Evolutionary conservation across 2,113 vertebrate species (phyloP).

Genomic region (Pungitius pungitius): DNA sequence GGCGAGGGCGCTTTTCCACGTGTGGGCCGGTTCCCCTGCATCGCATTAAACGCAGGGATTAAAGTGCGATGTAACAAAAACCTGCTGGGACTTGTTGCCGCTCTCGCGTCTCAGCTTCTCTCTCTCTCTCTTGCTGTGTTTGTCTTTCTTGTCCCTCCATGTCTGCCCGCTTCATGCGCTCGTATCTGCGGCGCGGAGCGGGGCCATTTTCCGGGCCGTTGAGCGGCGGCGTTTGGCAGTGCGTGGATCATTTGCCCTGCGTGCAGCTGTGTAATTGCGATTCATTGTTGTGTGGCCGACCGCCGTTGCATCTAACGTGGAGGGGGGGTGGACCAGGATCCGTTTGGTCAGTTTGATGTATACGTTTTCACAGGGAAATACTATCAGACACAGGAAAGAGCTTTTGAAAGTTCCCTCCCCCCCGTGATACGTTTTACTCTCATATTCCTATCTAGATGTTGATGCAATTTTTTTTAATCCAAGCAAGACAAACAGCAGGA

Average conservation of each 20-base stretch:
- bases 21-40: too few relatives aligned
- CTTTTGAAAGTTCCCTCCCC: conserved; percentile 10
- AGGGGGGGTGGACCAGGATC: too few relatives aligned
- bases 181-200: conserved; percentile 42
- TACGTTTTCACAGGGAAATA: conserved; percentile 35
- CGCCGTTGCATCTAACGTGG: conserved; percentile 49
- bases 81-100: conserved; percentile 40
- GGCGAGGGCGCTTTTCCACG: too few relatives aligned
- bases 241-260: conserved; percentile 72
- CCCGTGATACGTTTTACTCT: conserved; percentile 20
- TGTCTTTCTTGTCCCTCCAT: conserved; percentile 9
- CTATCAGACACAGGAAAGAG: conserved; percentile 8
- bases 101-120: not conserved
- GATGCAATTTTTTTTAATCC: too few relatives aligned
- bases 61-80: too few relatives aligned
- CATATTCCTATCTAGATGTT: conserved; percentile 1
- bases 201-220: conserved; percentile 76
- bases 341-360: conserved; percentile 61
- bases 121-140: conserved; percentile 7
- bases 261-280: conserved; percentile 76
- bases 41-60: too few relatives aligned
- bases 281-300: conserved; percentile 52
- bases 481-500: too few relatives aligned
- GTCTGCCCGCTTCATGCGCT: conserved; percentile 23
- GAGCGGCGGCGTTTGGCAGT: conserved; percentile 53